Conservation (phyloP, 2,113 vertebrate genomes). For the Atlantisia rogersi region DNA sequence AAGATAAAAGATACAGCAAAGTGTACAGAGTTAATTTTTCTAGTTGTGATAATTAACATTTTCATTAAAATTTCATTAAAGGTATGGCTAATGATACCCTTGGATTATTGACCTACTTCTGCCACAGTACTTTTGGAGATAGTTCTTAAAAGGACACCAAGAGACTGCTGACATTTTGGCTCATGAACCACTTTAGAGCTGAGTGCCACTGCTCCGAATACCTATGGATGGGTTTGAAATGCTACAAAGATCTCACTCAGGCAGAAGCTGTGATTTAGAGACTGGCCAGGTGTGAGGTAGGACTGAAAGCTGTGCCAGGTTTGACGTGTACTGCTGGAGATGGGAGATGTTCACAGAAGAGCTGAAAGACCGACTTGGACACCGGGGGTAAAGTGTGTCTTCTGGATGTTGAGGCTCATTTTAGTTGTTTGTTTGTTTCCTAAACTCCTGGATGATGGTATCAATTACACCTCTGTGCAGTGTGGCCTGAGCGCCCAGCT, state of each 20-base stretch:
- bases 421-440: background rate
- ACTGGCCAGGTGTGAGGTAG: background rate
- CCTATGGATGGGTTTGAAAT: background rate
- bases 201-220: background rate
- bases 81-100: background rate
- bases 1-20: background rate
- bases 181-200: background rate
- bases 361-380: background rate
- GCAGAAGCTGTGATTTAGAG: background rate
- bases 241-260: background rate
- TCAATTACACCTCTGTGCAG: background rate
- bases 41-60: background rate
- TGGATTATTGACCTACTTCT: background rate
- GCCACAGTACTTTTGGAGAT: background rate
- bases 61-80: background rate
- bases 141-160: background rate
- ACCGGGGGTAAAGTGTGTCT: background rate
- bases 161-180: background rate
- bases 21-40: background rate
- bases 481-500: background rate
- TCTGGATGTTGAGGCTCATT: background rate
- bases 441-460: background rate
- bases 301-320: background rate
- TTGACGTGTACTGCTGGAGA: background rate
- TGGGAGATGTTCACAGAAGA: background rate